phyloP scores from a whole-genome alignment of 1,140 invertebrate species.

The Hirudo medicinalis region DNA sequence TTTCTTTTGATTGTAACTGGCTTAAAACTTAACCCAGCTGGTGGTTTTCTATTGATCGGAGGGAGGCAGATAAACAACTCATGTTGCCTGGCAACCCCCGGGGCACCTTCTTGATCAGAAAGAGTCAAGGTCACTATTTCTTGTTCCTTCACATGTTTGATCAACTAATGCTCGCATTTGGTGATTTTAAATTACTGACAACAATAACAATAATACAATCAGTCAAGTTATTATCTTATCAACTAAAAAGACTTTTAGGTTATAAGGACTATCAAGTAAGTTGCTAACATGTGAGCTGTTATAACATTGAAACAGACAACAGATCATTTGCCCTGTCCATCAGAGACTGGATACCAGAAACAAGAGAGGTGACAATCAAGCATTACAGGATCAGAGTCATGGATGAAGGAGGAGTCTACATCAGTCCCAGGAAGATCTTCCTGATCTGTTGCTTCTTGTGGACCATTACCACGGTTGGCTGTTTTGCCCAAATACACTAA shows the following conservation, averaged over 20 bases:
- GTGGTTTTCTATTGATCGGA: slow-evolving; percentile 91
- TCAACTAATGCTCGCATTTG: too few species aligned
- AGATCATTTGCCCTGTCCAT: slow-evolving; percentile 73
- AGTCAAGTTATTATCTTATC: too few species aligned
- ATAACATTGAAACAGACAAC: slow-evolving; percentile 48
- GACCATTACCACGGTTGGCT: slow-evolving; percentile 79
- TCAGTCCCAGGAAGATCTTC: slow-evolving; percentile 86
- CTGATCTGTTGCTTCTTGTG: slow-evolving; percentile 74
- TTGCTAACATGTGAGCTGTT: too few species aligned
- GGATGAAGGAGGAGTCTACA: slow-evolving; percentile 70
- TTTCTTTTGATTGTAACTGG: too few species aligned
- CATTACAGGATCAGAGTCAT: slow-evolving; percentile 94
- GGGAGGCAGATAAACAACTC: slow-evolving; percentile 87
- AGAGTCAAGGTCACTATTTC: slow-evolving; percentile 49
- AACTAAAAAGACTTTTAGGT: too few species aligned
- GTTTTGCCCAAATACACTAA: neutral
- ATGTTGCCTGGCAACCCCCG: slow-evolving; percentile 75
- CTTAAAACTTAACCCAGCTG: slow-evolving; percentile 52
- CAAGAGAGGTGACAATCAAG: slow-evolving; percentile 78
- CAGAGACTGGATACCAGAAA: slow-evolving; percentile 82
- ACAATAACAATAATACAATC: too few species aligned
- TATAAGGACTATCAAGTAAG: too few species aligned
- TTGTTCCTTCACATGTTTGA: too few species aligned
- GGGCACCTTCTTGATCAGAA: slow-evolving; percentile 86
- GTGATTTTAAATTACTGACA: too few species aligned